Evolutionary conservation across 2,797 vertebrate species (phyloP), one percentile per base, ranked within the genome.

Genomic region (Peromyscus nudipes): DNA sequence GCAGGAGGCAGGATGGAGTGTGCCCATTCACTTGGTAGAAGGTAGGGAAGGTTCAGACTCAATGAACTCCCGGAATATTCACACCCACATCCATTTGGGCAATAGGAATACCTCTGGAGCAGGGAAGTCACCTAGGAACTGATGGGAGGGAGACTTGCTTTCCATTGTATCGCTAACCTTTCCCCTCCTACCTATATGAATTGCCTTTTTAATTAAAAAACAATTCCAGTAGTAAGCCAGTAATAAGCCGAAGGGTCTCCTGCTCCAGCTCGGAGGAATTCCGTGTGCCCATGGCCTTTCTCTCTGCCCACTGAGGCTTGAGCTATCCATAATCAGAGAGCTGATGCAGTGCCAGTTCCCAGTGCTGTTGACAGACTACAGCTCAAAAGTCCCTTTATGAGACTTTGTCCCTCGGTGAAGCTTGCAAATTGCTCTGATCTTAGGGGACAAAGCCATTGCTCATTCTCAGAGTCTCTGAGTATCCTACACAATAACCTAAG

Each of bases 371-470:
- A 99, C 98, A 99, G 99, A 98, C 98, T 98, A 97, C 98, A 98
- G 98, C 99, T 99, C 99, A 99, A 97, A 99, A 98, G 98, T 98
- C 98, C 98, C 99, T 99, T 99, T 99, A 99, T 99, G 98, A 98
- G 98, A 98, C 97, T 96, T 97, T 98, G 98, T 99, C 99, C 98
- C 92, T 99, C 98, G 98, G 99, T 98, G 98, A 98, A 99, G 99
- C 98, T 99, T 99, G 99, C 99, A 99, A 99, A 99, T 99, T 99
- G 99, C 99, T 99, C 99, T 99, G 99, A 99, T 99, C 99, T 99
- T 96, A 83, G 96, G 80, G 98, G 98, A 99, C 99, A 99, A 99
- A 99, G 99, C 98, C 92, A 19, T 98, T 98, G 98, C 99, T 99
- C 98, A 98, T 98, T 99, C 98, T 95, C 25, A 6, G 98, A 98